A percentile compares a stretch with the other conserved stretches of the same genome.
These are phyloP conservation scores for Rhagonycha fulva DNA, from an alignment of 2,888 invertebrate species.

Conservation along the genomic window DNA sequence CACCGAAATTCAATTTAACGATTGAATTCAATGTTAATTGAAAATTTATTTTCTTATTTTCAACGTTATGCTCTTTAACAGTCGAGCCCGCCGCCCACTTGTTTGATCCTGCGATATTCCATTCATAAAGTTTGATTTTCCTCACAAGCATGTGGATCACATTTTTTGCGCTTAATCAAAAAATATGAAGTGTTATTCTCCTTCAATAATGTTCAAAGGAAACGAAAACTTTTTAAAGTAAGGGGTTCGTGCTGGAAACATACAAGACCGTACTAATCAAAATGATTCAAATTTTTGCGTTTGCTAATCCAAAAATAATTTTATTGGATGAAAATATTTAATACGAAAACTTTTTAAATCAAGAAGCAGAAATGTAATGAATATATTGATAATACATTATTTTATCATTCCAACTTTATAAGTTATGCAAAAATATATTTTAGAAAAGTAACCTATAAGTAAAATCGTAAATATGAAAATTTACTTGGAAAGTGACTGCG, in stretches of 20 bases:
- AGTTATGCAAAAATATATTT: neutral
- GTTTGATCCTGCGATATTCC: neutral
- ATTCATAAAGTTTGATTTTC: neutral
- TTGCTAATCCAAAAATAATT: no score
- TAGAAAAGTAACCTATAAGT: neutral
- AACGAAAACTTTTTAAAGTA: neutral
- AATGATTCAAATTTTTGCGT: no score
- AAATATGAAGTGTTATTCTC: neutral
- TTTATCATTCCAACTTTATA: neutral
- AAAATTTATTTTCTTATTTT: neutral
- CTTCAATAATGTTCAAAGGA: neutral
- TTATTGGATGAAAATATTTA: no score
- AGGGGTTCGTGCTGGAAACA: neutral
- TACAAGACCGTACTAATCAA: neutral
- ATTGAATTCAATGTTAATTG: neutral
- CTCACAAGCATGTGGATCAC: neutral
- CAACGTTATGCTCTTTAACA: neutral
- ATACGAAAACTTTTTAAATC: no score
- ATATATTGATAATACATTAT: neutral
- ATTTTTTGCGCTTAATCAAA: neutral
- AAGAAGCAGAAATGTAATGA: no score
- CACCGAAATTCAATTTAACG: neutral
- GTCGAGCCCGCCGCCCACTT: neutral
- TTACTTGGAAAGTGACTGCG: neutral
- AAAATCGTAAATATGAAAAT: neutral